Evolutionary conservation across 1,140 invertebrate species (phyloP), one percentile per base, ranked within the genome.

Genomic region (Drosophila serrata): DNA sequence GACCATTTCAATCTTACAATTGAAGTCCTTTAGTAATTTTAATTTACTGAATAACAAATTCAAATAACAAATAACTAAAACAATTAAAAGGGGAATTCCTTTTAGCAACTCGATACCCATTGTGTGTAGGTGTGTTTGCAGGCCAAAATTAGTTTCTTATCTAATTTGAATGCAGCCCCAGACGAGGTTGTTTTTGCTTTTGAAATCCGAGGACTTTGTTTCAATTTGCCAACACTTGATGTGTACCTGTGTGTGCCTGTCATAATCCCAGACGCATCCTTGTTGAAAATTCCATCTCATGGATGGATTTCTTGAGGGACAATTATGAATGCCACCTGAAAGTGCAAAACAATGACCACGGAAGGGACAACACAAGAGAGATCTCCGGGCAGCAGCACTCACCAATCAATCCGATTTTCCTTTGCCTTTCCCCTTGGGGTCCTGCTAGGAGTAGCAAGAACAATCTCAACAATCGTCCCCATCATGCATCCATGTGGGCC

Each of bases 321-420:
- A 76, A 67, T 76, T 77, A 77, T 77, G 62, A 76, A 76, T 76
- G 74, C 74, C 46, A 68, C 55, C 65, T 67, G 73, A 73, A 68
- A 76, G 69, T 74, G 73, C 61, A 76, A 64, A 51, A 67, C 73
- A 68, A 64, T 45, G 45, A 17, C 46, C 22, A 12, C 46, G 15
- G 19, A 22, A n/a, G 2, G 46, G 46, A 11, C 15, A 29, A 48
- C 24, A 48, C 56, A 35, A 29, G 31, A 60, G 49, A 35, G 13
- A 22, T 33, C 46, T 43, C 43, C 39, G 27, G 24, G 27, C 61
- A 58, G 51, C 53, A 58, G 33, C 73, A 58, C 74, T 76, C 60
- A 77, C 55, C 74, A 77, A 77, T 77, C 74, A 77, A 77, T 77
- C 74, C 74, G 62, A 68, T 68, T 77, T 76, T 57, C 43, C 37